Percentiles rank a stretch among this genome's conserved stretches.
These are phyloP conservation scores for Xestia c-nigrum DNA, from an alignment of 2,888 invertebrate species.

Conservation along the genomic window DNA sequence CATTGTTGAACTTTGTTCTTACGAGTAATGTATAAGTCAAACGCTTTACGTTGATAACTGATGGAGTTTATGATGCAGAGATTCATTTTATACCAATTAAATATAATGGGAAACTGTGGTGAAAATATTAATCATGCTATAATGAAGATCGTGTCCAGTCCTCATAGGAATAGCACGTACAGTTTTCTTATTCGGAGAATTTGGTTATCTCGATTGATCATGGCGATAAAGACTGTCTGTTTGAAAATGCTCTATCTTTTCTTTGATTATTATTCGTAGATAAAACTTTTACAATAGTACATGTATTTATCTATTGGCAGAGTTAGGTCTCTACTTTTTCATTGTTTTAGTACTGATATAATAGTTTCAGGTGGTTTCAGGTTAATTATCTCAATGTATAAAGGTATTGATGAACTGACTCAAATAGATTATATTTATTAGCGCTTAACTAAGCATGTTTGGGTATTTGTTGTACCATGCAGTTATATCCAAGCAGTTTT, in stretches of 20 bases:
- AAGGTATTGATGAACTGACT: no score
- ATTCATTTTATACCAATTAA: conserved; percentile 65
- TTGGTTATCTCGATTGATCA: conserved; percentile 51
- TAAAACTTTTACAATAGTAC: conserved; percentile 15
- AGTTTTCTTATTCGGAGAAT: conserved; percentile 30
- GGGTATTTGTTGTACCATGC: not conserved
- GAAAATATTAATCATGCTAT: conserved; percentile 43
- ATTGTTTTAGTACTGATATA: not conserved
- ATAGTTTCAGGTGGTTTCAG: not conserved
- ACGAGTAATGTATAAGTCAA: not conserved
- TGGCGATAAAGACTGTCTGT: conserved; percentile 50
- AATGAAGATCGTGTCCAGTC: conserved; percentile 30
- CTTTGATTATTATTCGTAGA: conserved; percentile 36
- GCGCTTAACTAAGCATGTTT: not conserved
- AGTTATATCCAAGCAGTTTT: not conserved
- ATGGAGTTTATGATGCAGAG: conserved; percentile 7
- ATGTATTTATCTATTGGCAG: conserved; percentile 19
- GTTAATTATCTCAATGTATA: not conserved
- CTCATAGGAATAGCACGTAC: conserved; percentile 53
- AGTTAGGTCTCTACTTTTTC: not conserved
- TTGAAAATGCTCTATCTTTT: conserved; percentile 43
- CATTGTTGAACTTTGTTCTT: conserved; percentile 46
- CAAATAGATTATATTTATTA: not conserved
- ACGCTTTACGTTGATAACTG: conserved; percentile 39
- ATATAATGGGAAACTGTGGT: conserved; percentile 33